Base-by-base conservation (phyloP, 2,888 invertebrate genomes). In the Chironomus riparius region DNA sequence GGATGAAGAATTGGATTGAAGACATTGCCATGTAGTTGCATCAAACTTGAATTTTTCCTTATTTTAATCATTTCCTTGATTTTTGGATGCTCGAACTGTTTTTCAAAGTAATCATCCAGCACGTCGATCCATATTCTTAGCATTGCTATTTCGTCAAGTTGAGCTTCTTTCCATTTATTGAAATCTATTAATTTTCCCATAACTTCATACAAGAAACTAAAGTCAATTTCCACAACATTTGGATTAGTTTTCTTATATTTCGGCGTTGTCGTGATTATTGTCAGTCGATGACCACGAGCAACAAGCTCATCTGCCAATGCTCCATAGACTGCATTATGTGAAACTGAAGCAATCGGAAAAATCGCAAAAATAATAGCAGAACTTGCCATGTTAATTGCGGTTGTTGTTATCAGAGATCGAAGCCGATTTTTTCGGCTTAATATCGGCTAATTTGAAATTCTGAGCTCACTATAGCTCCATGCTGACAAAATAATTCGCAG, bases 1-100 rank as follows among this genome's bases (percentile, higher is more conserved):
- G 85, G 85, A 79, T 86, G 86, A 38, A 85, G 78, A n/a, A 84
- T 79, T 0, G 86, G 86, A 80, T 87, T 85, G 0, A 82, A 81
- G 0, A 86, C 85, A 78, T 83, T 85, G 7, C 86, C 87, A 65
- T 65, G 65, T 1, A 21, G 13, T 5, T 65, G 87, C 78, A 79
- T 88, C 88, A 77, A 88, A 88, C 76, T 83, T 83, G 13, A 24
- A 13, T 47, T 85, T 81, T 28, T 83, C 84, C 0, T 83, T 84
- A 77, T 86, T 56, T 78, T 77, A 5, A 79, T 77, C 6, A 79
- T 70, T 13, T 77, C 22, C 12, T 24, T 3, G 12, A 65, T 65
- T 65, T 12, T 65, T 24, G 21, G 21, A 65, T 65, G 21, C 3
- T 65, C n/a, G 13, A 65, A 65, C 5, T 65, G 65, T 12, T 65